Evolutionary conservation across 2,797 vertebrate species (phyloP), one percentile per base, ranked within the genome.

Genomic region (Cottoperca gobio): DNA sequence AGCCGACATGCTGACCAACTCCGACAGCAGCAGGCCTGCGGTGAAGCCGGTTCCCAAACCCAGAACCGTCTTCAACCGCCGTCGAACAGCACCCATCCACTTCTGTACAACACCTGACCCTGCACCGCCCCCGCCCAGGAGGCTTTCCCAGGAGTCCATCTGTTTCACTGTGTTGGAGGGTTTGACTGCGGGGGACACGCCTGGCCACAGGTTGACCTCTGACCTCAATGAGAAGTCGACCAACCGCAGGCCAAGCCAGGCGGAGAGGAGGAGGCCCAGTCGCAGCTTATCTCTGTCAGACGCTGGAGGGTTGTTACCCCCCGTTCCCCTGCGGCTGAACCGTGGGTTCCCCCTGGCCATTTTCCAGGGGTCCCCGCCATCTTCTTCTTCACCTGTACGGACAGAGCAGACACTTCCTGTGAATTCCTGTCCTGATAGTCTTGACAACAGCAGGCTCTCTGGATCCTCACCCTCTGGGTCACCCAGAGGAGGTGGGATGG

Each of bases 1-100:
- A 0, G 45, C 67, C n/a, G 59, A 87, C 61, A 77, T 89, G 86
- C 65, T 91, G 58, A 73, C 53, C 1, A 90, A 89, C 71, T 81
- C 77, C 1, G 68, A 84, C 28, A 16, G 70, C 14, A 12, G 63
- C 61, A 28, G 71, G 3, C 24, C 67, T 0, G 3, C 71, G 0
- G 26, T 77, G 24, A 99, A 96, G 77, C 98, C 98, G 0, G 83
- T 99, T 42, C 98, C 97, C 35, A 99, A 97, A 89, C 98, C 98
- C 0, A 95, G 98, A 88, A 99, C 97, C 0, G 95, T 99, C 28
- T 98, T 99, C 76, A 94, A 94, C 78, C 95, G 93, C 53, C 91
- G 90, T 31, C 77, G 88, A 52, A 46, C 92, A n/a, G 70, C 90
- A 19, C 87, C 54, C 0, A 3, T 33, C 84, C 79, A 12, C 59